Percentiles rank a stretch among this genome's conserved stretches.
These are phyloP conservation scores for Phacellophora camtschatica DNA, from an alignment of 30 jellyfish, hydroid and myxozoan genomes.

Conservation along the genomic window DNA sequence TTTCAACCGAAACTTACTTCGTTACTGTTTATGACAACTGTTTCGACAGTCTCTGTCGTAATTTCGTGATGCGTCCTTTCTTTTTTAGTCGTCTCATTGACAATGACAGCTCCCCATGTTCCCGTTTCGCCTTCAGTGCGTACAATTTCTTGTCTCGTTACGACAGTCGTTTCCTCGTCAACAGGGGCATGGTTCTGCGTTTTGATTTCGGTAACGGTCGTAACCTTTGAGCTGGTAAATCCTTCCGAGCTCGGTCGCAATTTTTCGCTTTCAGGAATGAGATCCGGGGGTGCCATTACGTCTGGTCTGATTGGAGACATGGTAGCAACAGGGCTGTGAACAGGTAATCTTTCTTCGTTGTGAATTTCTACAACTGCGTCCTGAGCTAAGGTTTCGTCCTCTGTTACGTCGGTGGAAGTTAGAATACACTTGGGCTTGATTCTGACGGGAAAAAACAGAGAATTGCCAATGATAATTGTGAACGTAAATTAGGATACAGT, in stretches of 20 bases:
- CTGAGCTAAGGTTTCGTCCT: not conserved
- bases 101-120: not conserved
- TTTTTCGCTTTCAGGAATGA: conserved; percentile 63
- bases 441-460: not conserved
- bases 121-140: not conserved
- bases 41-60: conserved; percentile 38
- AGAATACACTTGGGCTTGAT: conserved; percentile 62
- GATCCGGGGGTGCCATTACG: conserved; percentile 37
- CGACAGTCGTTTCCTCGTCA: conserved; percentile 8
- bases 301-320: conserved; percentile 33
- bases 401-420: conserved; percentile 13
- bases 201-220: conserved; percentile 8
- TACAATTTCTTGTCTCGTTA: conserved; percentile 25
- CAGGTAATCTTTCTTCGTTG: conserved; percentile 12
- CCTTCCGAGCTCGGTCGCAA: conserved; percentile 44
- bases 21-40: conserved; percentile 42
- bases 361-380: conserved; percentile 2
- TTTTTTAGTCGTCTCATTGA: conserved; percentile 10
- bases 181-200: conserved; percentile 29
- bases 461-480: not conserved
- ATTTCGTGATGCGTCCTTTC: conserved; percentile 9
- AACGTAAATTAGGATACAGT: not conserved
- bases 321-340: not conserved
- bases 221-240: not conserved
- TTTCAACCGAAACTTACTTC: conserved; percentile 21